Evolutionary conservation across 2,113 vertebrate genomes (phyloP), one percentile per base, ranked within the genome.

Genomic region (Monarcha castaneiventris): DNA sequence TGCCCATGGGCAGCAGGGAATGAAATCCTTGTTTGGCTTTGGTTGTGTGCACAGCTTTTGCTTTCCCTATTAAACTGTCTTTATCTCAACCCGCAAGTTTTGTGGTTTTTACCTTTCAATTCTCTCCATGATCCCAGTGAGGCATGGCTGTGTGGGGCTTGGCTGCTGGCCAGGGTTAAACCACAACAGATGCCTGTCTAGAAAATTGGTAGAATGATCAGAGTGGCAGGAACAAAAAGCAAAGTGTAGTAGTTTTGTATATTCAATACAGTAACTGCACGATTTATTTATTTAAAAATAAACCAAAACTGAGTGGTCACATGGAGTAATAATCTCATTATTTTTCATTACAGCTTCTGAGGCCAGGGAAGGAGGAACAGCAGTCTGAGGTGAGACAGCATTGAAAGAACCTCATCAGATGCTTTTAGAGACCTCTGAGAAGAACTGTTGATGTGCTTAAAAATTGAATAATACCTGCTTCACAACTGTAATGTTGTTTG

Each of bases 341-440:
- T 59, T 88, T 94, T 92, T 84, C 25, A 17, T 96, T 94, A 27
- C 55, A 96, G 92, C 37, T 74, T 29, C 82, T 52, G 35, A 84
- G 56, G 41, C 87, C 32, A 74, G 39, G 39, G 32, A 90, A 86
- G 39, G 59, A 95, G 49, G 41, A 88, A 9, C 8, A 56, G 59
- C 52, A 74, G 7, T 49, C 43, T 72, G 52, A 96, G 90, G 85
- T 92, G 79, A 93, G 88, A 54, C 19, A 41, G 37, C 48, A 25
- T 35, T 94, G 41, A 39, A 43, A 82, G n/a, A 74, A 77, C 20
- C 26, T 76, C 49, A 43, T 54, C 19, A 73, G 69, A 46, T 74
- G 33, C 19, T 83, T 87, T 87, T 15, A 75, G 49, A 54, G 11
- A 16, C 16, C 35, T 76, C 49, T 58, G 26, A 83, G 35, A 81